Percentiles rank a stretch among this genome's conserved stretches.
Evolutionary conservation across 1,140 invertebrate species (phyloP).

Genomic region (Teleogryllus occipitalis): DNA sequence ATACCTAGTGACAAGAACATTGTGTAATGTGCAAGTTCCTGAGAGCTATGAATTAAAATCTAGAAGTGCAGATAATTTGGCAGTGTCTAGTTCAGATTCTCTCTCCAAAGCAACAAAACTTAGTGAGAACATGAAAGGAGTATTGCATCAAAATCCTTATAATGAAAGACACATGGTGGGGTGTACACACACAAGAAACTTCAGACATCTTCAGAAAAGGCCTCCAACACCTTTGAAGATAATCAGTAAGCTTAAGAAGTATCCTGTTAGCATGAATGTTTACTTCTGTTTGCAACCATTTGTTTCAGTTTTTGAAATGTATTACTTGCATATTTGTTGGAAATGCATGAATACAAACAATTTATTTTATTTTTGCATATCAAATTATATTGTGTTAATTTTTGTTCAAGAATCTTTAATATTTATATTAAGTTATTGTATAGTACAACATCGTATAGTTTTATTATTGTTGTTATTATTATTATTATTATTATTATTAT

Average conservation of each 20-base stretch:
- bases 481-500: too few relatives aligned
- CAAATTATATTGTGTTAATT: background rate
- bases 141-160: background rate
- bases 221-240: background rate
- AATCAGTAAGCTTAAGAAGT: background rate
- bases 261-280: background rate
- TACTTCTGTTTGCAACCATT: constrained; percentile 22
- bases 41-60: background rate
- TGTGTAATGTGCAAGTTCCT: background rate
- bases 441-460: too few relatives aligned
- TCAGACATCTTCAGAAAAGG: background rate
- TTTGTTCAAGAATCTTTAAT: background rate
- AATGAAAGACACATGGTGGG: background rate
- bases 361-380: background rate
- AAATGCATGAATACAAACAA: background rate
- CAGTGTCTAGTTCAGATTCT: background rate
- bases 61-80: background rate
- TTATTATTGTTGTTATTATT: too few relatives aligned
- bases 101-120: background rate
- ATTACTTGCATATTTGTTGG: constrained; percentile 23
- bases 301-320: constrained; percentile 28
- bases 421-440: too few relatives aligned
- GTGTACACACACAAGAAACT: background rate
- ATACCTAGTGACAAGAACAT: background rate
- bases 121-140: background rate